Conservation (phyloP, 1,140 invertebrate genomes). For the Triops cancriformis region DNA sequence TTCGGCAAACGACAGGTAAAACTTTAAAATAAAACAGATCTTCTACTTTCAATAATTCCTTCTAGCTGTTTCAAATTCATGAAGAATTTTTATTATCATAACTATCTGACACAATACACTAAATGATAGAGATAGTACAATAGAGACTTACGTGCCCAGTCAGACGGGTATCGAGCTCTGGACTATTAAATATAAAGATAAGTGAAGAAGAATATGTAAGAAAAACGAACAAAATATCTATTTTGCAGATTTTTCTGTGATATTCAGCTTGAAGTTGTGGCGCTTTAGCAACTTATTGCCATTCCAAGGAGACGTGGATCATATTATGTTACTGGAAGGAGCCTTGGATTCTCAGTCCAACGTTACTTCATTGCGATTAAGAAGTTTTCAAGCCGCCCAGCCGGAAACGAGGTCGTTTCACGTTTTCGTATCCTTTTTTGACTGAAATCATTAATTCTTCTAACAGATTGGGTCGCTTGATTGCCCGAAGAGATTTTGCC, state of each 20-base stretch:
- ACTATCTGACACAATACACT: too few species aligned
- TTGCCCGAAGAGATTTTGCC: conserved; percentile 28
- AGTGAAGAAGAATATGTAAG: too few species aligned
- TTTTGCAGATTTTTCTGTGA: neutral
- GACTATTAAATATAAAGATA: too few species aligned
- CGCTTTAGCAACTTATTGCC: neutral
- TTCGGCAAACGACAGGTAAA: neutral
- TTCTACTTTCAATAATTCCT: too few species aligned
- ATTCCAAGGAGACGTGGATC: neutral
- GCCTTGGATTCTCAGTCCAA: neutral
- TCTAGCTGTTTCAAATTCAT: too few species aligned
- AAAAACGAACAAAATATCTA: too few species aligned
- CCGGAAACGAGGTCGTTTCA: neutral
- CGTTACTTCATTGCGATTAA: neutral
- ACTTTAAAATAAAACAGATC: too few species aligned
- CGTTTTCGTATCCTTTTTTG: neutral
- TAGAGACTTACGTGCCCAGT: too few species aligned
- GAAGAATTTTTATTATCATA: too few species aligned
- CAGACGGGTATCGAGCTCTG: too few species aligned
- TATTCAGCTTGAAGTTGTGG: neutral
- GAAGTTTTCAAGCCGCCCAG: neutral
- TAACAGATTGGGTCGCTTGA: conserved; percentile 23
- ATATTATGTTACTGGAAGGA: neutral
- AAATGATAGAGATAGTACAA: too few species aligned
- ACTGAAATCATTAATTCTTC: neutral